A percentile compares a stretch with the other conserved stretches of the same genome.
These are phyloP conservation scores for Thamnaconus septentrionalis DNA, from an alignment of 2,113 vertebrate species.

Conservation along the genomic window DNA sequence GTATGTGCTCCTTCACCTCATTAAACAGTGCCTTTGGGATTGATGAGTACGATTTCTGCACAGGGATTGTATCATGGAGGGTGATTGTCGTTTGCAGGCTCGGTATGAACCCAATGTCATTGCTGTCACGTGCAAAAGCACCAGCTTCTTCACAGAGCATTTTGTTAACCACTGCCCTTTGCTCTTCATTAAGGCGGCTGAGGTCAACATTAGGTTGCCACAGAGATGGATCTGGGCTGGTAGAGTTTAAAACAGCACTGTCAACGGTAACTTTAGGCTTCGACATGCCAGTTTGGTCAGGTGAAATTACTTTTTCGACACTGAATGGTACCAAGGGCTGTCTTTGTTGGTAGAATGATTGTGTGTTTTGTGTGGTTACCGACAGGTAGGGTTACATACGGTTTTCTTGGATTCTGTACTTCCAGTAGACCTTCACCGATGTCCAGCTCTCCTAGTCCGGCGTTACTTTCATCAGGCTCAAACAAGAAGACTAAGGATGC, in stretches of 20 bases:
- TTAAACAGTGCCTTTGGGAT: conserved; percentile 15
- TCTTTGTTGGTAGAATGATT: conserved; percentile 11
- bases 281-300: not conserved
- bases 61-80: conserved; percentile 3
- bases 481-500: not conserved
- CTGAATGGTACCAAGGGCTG: conserved; percentile 10
- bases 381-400: conserved; percentile 18
- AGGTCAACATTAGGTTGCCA: not conserved
- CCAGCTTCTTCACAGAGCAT: conserved; percentile 19
- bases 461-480: not conserved
- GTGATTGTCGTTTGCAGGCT: conserved; percentile 12
- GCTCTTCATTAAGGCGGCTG: not conserved
- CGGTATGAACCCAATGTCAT: conserved; percentile 24
- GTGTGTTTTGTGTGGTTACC: conserved; percentile 13
- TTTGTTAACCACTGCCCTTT: conserved; percentile 1
- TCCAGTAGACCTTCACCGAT: conserved; percentile 13
- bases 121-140: not conserved
- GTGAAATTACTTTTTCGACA: conserved; percentile 14
- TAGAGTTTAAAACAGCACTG: not conserved
- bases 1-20: conserved; percentile 10
- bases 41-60: not conserved
- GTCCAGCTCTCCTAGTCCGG: not conserved
- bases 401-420: conserved; percentile 11
- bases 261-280: not conserved
- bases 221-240: not conserved